These are phyloP conservation scores for Trichechus manatus DNA, from an alignment of 2,113 vertebrate species.

Conservation along the genomic window DNA sequence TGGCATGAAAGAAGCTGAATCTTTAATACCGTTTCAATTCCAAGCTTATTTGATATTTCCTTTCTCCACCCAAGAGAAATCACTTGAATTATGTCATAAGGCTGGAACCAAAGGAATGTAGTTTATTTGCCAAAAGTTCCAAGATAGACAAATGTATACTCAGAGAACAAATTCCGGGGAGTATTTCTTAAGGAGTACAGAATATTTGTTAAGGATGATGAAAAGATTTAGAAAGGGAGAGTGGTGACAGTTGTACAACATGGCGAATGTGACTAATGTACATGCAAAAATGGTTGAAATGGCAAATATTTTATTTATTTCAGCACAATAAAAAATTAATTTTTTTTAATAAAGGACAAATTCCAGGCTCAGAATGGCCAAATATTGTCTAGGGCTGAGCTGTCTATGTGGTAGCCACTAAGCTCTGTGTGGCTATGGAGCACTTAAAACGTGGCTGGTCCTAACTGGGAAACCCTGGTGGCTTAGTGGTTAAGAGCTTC, in stretches of 20 bases:
- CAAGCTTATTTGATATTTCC: conserved; percentile 48
- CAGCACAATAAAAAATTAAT: not conserved
- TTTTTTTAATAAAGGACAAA: not conserved
- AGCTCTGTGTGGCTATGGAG: not conserved
- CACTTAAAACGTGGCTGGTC: not conserved
- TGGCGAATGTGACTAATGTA: not conserved
- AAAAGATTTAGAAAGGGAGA: not conserved
- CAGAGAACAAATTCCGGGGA: not conserved
- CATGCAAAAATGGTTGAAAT: not conserved
- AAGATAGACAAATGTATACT: not conserved
- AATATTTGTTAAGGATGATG: not conserved
- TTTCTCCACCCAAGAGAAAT: not conserved
- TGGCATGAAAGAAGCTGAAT: not conserved
- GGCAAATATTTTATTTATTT: not conserved
- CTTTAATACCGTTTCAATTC: not conserved
- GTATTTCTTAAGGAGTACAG: too few species aligned
- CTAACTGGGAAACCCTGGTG: not conserved
- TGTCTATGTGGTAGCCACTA: not conserved
- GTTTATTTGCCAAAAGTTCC: conserved; percentile 24
- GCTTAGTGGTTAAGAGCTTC: too few species aligned
- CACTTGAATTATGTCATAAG: not conserved
- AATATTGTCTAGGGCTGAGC: not conserved
- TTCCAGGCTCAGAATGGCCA: not conserved
- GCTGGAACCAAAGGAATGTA: conserved; percentile 23
- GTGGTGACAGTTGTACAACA: not conserved